phyloP scores from a whole-genome alignment of 2,888 invertebrate species.

The Ditula angustiorana region DNA sequence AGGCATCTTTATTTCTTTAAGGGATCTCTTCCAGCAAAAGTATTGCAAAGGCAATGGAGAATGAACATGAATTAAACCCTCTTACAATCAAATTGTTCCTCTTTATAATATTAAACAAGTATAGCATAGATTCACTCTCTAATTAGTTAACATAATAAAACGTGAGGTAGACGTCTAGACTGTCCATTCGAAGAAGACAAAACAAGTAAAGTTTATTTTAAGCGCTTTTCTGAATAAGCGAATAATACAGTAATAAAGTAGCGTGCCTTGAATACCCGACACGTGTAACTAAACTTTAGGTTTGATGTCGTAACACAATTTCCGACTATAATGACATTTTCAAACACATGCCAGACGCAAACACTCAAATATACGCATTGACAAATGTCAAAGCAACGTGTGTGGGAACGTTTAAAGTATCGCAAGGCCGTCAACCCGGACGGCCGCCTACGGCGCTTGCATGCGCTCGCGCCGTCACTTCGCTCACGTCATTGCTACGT shows the following conservation, averaged over 20 bases:
- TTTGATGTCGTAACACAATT: not conserved
- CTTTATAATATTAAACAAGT: no score
- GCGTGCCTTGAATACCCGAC: not conserved
- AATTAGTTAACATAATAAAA: not conserved
- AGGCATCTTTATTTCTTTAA: no score
- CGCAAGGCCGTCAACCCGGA: conserved; percentile 48
- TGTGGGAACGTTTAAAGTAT: conserved; percentile 38
- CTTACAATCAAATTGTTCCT: no score
- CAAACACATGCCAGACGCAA: conserved; percentile 30
- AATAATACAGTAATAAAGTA: not conserved
- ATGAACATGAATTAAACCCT: no score
- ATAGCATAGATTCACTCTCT: not conserved
- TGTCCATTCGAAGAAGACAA: not conserved
- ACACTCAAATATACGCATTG: conserved; percentile 2
- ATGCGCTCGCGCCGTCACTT: conserved; percentile 45
- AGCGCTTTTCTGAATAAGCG: not conserved
- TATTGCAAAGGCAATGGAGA: no score
- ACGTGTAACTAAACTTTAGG: not conserved
- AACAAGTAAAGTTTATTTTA: not conserved
- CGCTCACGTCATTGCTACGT: conserved; percentile 33
- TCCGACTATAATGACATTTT: conserved; percentile 14
- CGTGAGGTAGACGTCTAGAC: not conserved
- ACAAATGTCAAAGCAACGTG: conserved; percentile 42
- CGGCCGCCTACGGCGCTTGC: conserved; percentile 50
- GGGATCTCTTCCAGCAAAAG: no score